phyloP scores from a whole-genome alignment of 2,888 invertebrate species.

The Synanthedon formicaeformis region DNA sequence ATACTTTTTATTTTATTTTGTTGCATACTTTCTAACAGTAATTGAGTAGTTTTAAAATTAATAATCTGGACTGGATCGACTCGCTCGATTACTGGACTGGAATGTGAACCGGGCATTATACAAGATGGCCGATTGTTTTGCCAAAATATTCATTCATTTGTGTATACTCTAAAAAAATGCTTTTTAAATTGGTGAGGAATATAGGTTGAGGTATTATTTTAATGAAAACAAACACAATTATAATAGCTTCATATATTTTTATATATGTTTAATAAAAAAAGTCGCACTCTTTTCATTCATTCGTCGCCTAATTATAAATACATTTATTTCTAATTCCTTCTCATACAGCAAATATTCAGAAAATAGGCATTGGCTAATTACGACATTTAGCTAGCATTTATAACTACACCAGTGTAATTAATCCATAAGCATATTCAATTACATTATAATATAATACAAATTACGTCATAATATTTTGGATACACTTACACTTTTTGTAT shows the following conservation, averaged over 20 bases:
- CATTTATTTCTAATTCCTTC: slow-evolving; percentile 43
- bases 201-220: background rate
- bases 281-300: slow-evolving; percentile 60
- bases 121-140: too few relatives aligned
- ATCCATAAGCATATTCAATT: slow-evolving; percentile 35
- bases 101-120: too few relatives aligned
- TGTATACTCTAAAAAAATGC: too few relatives aligned
- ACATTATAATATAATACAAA: slow-evolving; percentile 40
- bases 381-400: slow-evolving; percentile 64
- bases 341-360: slow-evolving; percentile 63
- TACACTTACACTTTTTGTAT: slow-evolving; percentile 23
- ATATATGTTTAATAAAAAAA: slow-evolving; percentile 45
- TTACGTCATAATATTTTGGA: slow-evolving; percentile 48
- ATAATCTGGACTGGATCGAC: too few relatives aligned
- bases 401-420: slow-evolving; percentile 44
- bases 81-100: too few relatives aligned
- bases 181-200: too few relatives aligned
- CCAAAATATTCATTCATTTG: too few relatives aligned
- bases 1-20: too few relatives aligned
- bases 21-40: too few relatives aligned
- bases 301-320: slow-evolving; percentile 61
- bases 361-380: slow-evolving; percentile 69
- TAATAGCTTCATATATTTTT: slow-evolving; percentile 61
- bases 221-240: slow-evolving; percentile 8
- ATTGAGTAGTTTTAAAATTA: too few relatives aligned